Evolutionary conservation across 2,888 invertebrate species (phyloP), one percentile per base, ranked within the genome.

Genomic region (Melanotus villosus): DNA sequence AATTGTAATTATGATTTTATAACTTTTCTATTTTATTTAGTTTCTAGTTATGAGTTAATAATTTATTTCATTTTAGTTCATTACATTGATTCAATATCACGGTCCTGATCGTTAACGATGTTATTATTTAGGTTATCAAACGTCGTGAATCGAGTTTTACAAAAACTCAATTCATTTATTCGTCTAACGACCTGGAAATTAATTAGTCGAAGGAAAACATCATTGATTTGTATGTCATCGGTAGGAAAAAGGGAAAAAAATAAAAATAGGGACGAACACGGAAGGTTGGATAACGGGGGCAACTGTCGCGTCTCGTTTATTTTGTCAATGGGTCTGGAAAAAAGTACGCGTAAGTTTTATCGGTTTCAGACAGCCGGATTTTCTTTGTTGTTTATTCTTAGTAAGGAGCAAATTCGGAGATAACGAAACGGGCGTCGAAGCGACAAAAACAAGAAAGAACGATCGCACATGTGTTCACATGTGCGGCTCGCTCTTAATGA

Each of bases 401-500:
- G 65, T 14, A 43, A 56, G 64, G 50, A 65, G 57, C 59, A 60
- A 60, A 58, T 65, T 65, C 23, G 30, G 43, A 38, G 32, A 45
- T 59, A 62, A 60, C 43, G 56, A 54, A 45, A 43, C 36, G 60
- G 34, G 63, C 63, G 72, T 66, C 62, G 69, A 58, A 59, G 59
- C 56, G 70, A 66, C 67, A 69, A 76, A 73, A 75, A 75, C 68
- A 43, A 34, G 57, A 50, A 60, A 54, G 60, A 67, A 56, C 54
- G 54, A 30, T 66, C 52, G 59, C 67, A 72, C 65, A 60, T 71
- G 65, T 65, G 71, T 66, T 68, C 76, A 77, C 77, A 77, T 77
- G 76, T 77, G 77, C 75, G 73, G 73, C 76, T 76, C 73, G 75
- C 72, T 73, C 72, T 73, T 79, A 80, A 80, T 78, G 78, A 79